A percentile compares a stretch with the other conserved stretches of the same genome.
Conservation (phyloP, 2,113 vertebrate species). For the Acanthochromis polyacanthus region DNA sequence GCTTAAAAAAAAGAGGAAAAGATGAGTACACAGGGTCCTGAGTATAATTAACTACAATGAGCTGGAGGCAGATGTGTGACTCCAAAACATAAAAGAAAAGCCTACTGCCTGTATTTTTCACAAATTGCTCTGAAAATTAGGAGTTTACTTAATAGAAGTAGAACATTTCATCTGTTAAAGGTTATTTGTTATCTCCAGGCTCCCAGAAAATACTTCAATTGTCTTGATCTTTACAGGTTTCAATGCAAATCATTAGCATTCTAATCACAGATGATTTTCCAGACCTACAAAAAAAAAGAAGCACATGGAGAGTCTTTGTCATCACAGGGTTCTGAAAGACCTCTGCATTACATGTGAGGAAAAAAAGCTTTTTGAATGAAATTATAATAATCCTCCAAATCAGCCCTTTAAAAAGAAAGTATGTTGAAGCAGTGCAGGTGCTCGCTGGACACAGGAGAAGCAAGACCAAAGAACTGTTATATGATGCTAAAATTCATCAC, state of each 20-base stretch:
- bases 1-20: slow-evolving; percentile 38
- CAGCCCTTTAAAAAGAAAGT: slow-evolving; percentile 38
- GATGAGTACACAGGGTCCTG: slow-evolving; percentile 57
- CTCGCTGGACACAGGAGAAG: slow-evolving; percentile 48
- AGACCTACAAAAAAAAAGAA: slow-evolving; percentile 47
- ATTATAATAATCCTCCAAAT: slow-evolving; percentile 58
- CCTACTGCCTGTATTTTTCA: slow-evolving; percentile 62
- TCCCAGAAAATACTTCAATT: slow-evolving; percentile 71
- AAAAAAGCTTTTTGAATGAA: slow-evolving; percentile 62
- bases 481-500: slow-evolving; percentile 47
- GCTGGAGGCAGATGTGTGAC: slow-evolving; percentile 70
- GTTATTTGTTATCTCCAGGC: slow-evolving; percentile 81
- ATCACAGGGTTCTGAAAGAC: slow-evolving; percentile 37
- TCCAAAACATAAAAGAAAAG: slow-evolving; percentile 71
- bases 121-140: slow-evolving; percentile 68
- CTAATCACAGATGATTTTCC: slow-evolving; percentile 76
- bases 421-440: slow-evolving; percentile 61
- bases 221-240: slow-evolving; percentile 75
- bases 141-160: slow-evolving; percentile 71
- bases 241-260: slow-evolving; percentile 75
- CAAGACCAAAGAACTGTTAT: slow-evolving; percentile 33
- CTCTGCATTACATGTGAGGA: slow-evolving; percentile 23
- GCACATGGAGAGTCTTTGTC: slow-evolving; percentile 56
- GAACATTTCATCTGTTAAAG: slow-evolving; percentile 75
- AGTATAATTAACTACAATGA: slow-evolving; percentile 77